Evolutionary conservation across 2,888 invertebrate genomes (phyloP).

Genomic region (Tipula unca): DNA sequence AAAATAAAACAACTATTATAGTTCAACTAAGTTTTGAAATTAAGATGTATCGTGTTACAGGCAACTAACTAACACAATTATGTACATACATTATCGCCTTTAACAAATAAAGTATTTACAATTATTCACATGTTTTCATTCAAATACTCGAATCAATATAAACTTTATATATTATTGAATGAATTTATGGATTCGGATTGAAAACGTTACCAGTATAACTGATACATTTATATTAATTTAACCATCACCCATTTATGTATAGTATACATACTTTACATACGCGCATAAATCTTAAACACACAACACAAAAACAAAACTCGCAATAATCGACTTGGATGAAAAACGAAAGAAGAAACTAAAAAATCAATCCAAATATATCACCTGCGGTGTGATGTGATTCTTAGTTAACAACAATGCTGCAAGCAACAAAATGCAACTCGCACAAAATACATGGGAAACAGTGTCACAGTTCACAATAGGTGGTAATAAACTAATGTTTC

Average conservation of each 20-base stretch:
- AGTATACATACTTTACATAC: neutral
- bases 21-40: neutral
- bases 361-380: slow-evolving; percentile 15
- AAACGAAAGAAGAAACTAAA: neutral
- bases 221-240: neutral
- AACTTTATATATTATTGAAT: neutral
- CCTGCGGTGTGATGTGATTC: slow-evolving; percentile 17
- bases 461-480: slow-evolving; percentile 19
- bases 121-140: neutral
- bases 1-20: neutral
- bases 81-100: neutral
- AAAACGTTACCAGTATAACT: neutral
- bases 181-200: neutral
- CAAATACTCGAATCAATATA: neutral
- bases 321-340: neutral
- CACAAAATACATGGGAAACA: slow-evolving; percentile 10
- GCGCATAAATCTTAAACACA: neutral
- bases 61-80: neutral
- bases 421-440: neutral
- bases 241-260: neutral
- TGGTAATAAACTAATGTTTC: slow-evolving; percentile 17
- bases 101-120: neutral
- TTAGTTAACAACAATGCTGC: neutral
- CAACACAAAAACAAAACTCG: neutral
- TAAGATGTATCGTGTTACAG: neutral